Percentiles rank a stretch among this genome's conserved stretches.
These are phyloP conservation scores for Bombus haemorrhoidalis DNA, from an alignment of 1,140 invertebrate genomes.

Conservation along the genomic window DNA sequence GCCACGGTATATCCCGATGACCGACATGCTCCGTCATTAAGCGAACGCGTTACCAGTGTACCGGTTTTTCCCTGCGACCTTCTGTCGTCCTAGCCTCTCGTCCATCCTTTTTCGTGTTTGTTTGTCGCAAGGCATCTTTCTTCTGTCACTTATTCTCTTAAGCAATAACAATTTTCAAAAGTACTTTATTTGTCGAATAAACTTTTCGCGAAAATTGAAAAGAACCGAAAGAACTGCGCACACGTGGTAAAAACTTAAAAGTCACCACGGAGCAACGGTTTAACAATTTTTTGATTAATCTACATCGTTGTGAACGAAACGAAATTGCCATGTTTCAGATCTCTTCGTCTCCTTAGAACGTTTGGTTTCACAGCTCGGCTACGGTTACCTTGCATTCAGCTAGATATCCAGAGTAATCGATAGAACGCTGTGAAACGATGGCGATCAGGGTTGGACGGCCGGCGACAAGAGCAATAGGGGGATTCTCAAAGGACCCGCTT, in stretches of 20 bases:
- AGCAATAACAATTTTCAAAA: background rate
- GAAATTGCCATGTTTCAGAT: background rate
- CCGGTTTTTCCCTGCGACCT: constrained; percentile 63
- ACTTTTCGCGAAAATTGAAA: too few relatives aligned
- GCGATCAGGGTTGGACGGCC: background rate
- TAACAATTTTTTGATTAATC: too few relatives aligned
- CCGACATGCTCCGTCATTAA: constrained; percentile 59
- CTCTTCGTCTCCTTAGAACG: background rate
- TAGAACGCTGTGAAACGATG: constrained; percentile 7
- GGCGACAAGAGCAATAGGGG: background rate
- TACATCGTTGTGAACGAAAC: background rate
- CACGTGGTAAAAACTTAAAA: background rate
- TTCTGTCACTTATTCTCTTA: background rate
- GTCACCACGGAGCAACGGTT: background rate
- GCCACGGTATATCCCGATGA: constrained; percentile 52
- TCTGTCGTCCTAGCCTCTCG: constrained; percentile 11
- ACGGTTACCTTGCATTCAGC: background rate
- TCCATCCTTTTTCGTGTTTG: constrained; percentile 16
- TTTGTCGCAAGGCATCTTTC: too few relatives aligned
- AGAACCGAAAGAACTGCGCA: background rate
- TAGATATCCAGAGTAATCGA: constrained; percentile 10
- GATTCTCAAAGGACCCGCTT: constrained; percentile 49
- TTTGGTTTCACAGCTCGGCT: background rate
- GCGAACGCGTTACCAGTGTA: constrained; percentile 60
- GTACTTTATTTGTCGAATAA: too few relatives aligned